Evolutionary conservation across 1,140 invertebrate species (phyloP).

Genomic region (Aphelenchoides besseyi): DNA sequence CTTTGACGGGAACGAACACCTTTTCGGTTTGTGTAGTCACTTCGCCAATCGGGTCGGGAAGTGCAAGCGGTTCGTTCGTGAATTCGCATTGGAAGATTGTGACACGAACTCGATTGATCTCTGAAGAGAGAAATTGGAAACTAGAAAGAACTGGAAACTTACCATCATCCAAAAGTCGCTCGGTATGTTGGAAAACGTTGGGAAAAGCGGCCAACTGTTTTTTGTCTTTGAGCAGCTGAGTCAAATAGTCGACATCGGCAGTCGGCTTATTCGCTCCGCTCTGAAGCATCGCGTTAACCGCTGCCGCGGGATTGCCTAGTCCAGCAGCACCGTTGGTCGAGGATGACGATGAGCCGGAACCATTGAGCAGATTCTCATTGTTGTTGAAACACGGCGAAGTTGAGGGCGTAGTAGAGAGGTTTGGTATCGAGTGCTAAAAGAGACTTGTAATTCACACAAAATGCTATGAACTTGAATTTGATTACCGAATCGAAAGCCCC

Average conservation of each 20-base stretch:
- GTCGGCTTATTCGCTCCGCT: conserved; percentile 21
- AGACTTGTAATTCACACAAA: too few species aligned
- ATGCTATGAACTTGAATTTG: too few species aligned
- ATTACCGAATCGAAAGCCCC: too few species aligned
- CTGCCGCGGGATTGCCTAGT: not conserved
- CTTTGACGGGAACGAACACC: conserved; percentile 98
- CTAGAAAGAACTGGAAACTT: conserved; percentile 64
- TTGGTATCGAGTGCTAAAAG: conserved; percentile 8
- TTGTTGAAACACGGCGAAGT: conserved; percentile 19
- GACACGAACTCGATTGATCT: conserved; percentile 94
- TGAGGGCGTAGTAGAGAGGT: not conserved
- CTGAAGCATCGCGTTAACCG: not conserved
- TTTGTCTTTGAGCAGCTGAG: conserved; percentile 99
- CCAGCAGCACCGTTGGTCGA: conserved; percentile 18
- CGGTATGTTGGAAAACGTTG: conserved; percentile 97
- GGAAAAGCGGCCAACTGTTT: conserved; percentile 98
- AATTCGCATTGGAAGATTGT: conserved; percentile 97
- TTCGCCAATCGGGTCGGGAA: conserved; percentile 88
- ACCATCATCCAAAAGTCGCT: conserved; percentile 98
- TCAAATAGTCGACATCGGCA: conserved; percentile 81
- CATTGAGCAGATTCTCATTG: conserved; percentile 25
- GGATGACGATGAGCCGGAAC: conserved; percentile 24
- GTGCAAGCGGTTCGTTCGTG: conserved; percentile 82
- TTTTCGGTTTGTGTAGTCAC: conserved; percentile 91
- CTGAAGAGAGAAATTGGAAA: conserved; percentile 61